Evolutionary conservation across 2,797 vertebrate genomes (phyloP), one percentile per base, ranked within the genome.

Genomic region (Coccyzus lansbergi): DNA sequence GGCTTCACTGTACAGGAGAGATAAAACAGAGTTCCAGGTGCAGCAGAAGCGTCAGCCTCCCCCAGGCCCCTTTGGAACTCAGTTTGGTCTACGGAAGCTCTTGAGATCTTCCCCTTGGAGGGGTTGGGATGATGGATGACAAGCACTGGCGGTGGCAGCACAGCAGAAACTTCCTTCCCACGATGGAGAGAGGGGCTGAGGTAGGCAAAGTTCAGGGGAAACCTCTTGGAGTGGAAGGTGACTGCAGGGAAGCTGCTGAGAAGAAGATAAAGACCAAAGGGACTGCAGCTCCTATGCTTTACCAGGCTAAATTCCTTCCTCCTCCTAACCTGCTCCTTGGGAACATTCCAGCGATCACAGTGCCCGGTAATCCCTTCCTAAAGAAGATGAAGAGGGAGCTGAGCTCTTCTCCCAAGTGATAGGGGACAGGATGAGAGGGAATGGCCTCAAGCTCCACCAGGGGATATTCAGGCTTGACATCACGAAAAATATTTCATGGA

Each of bases 301-400:
- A 33, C 12, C 40, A 24, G 24, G 29, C 5, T 40, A n/a, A 72
- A 80, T 19, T 29, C 12, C 6, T 28, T 38, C 20, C n/a, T 81
- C 21, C 34, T 62, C 58, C 53, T 58, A 18, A n/a, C 13, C 60
- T 34, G 55, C 71, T 58, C 79, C 44, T 19, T 10, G 2, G 44
- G 56, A 25, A 28, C 5, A 5, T 26, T 65, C n/a, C 77, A 38
- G 14, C 0, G 0, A 2, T 3, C 58, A 1, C 0, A 1, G 31
- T 17, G 56, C 36, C 12, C 15, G 0, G 12, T 2, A 20, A 63
- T 10, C 20, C 31, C n/a, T n/a, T n/a, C n/a, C n/a, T n/a, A n/a
- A n/a, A n/a, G n/a, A n/a, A n/a, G n/a, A n/a, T n/a, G n/a, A n/a
- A n/a, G n/a, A n/a, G n/a, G n/a, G n/a, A n/a, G n/a, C n/a, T n/a